A percentile compares a stretch with the other conserved stretches of the same genome.
phyloP scores from a whole-genome alignment of 2,113 vertebrate species.

The Petromus typicus region DNA sequence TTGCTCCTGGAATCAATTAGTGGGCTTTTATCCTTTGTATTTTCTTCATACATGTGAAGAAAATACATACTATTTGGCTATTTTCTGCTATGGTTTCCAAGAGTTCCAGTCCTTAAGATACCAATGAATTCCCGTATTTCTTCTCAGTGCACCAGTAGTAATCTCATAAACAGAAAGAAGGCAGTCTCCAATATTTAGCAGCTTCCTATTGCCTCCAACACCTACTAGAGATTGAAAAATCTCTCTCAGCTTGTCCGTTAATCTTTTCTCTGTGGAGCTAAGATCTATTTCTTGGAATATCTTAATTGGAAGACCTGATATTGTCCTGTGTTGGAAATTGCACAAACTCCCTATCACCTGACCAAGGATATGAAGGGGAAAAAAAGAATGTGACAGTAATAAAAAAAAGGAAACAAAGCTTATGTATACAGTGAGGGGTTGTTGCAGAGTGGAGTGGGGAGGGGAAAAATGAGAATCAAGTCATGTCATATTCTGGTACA shows the following conservation, averaged over 20 bases:
- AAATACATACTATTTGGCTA: neutral
- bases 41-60: neutral
- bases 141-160: neutral
- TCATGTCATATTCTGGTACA: too few species aligned
- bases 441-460: too few species aligned
- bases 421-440: too few species aligned
- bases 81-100: neutral
- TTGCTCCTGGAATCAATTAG: neutral
- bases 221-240: neutral
- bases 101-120: neutral
- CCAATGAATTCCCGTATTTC: neutral
- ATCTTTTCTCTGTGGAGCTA: neutral
- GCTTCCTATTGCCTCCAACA: neutral
- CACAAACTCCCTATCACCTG: too few species aligned
- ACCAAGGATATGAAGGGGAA: too few species aligned
- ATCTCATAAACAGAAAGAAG: neutral
- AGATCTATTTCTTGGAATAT: neutral
- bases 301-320: neutral
- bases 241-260: neutral
- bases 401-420: too few species aligned
- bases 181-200: neutral
- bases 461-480: too few species aligned
- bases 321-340: neutral
- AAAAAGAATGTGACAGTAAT: too few species aligned
- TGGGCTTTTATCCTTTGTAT: neutral